Conservation (phyloP, 2,797 vertebrate genomes). For the Siniperca obscura region DNA sequence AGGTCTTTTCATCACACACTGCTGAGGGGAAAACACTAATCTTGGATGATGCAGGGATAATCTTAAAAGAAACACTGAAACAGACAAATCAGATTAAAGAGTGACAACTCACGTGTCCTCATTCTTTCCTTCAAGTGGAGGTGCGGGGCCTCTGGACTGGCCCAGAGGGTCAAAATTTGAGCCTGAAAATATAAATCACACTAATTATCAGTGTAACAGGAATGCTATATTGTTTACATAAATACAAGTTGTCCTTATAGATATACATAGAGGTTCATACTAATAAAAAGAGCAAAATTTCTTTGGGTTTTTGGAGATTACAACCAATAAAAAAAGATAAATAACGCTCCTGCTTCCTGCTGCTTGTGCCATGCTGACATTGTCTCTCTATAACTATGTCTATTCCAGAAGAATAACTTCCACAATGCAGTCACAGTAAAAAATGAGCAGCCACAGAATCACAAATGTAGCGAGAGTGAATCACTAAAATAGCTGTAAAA, state of each 20-base stretch:
- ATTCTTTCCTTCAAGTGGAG: constrained; percentile 91
- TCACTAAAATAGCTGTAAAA: not conserved
- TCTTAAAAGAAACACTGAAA: constrained; percentile 11
- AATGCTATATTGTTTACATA: not conserved
- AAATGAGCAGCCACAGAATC: not conserved
- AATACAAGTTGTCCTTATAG: not conserved
- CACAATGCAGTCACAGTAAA: not conserved
- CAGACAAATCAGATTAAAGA: constrained; percentile 22
- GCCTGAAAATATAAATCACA: constrained; percentile 79
- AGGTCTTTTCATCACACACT: not conserved
- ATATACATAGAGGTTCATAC: not conserved
- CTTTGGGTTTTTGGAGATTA: not conserved
- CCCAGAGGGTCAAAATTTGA: constrained; percentile 93
- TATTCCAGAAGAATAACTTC: not conserved
- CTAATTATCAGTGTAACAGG: not conserved
- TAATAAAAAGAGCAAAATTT: not conserved
- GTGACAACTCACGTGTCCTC: constrained; percentile 90
- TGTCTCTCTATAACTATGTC: not conserved
- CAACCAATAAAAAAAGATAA: not conserved
- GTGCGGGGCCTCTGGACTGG: constrained; percentile 91
- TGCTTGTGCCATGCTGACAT: not conserved
- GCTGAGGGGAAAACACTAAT: not conserved
- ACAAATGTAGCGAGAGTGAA: not conserved
- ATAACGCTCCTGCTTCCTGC: not conserved
- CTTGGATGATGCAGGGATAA: not conserved